Conservation (phyloP, 2,888 invertebrate genomes). For the Fragum fragum region DNA sequence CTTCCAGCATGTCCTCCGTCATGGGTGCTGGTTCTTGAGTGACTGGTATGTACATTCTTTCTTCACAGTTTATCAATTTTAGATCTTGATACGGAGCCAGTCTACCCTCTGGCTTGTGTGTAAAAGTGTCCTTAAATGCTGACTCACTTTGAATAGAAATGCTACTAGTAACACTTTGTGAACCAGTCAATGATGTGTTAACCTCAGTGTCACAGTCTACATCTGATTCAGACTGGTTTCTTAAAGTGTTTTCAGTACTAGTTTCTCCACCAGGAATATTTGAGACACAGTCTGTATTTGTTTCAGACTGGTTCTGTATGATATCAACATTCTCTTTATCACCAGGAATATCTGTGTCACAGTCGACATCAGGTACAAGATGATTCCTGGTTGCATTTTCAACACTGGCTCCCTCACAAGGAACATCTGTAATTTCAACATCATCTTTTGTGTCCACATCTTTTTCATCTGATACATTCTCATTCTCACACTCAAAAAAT, state of each 20-base stretch:
- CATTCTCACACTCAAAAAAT: conserved; percentile 85
- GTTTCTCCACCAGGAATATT: background rate
- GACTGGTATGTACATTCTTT: conserved; percentile 92
- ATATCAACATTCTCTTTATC: conserved; percentile 5
- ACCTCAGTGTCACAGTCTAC: conserved; percentile 39
- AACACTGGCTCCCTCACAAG: background rate
- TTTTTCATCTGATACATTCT: conserved; percentile 60
- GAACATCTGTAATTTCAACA: conserved; percentile 45
- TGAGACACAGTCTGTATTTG: conserved; percentile 1
- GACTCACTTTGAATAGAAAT: conserved; percentile 64
- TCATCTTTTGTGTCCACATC: conserved; percentile 30
- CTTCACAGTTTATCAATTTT: conserved; percentile 90
- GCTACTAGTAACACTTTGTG: conserved; percentile 49
- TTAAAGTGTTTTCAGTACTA: background rate
- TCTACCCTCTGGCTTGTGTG: conserved; percentile 90
- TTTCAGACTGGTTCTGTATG: conserved; percentile 18
- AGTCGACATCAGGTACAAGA: conserved; percentile 48
- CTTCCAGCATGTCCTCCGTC: conserved; percentile 98
- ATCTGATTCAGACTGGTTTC: conserved; percentile 51
- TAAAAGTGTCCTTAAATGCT: conserved; percentile 73
- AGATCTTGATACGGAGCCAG: conserved; percentile 91
- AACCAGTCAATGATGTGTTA: conserved; percentile 45
- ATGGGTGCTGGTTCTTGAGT: conserved; percentile 97
- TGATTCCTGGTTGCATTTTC: conserved; percentile 24
- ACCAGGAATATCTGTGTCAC: conserved; percentile 29